phyloP scores from a whole-genome alignment of 2,797 vertebrate genomes.

The Aulostomus chinensis region DNA sequence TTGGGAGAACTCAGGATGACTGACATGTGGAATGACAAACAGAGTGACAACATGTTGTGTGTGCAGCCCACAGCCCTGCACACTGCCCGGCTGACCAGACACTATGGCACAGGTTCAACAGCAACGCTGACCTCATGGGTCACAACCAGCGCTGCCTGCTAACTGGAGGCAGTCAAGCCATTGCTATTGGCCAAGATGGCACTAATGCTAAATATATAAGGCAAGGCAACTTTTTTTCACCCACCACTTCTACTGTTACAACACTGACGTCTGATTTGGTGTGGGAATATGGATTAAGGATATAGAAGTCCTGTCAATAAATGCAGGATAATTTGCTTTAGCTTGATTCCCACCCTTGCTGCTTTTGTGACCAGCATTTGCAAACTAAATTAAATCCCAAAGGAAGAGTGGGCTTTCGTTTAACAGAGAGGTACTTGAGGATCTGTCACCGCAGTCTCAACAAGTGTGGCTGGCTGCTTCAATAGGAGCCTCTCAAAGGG shows the following conservation, averaged over 20 bases:
- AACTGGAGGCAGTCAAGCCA: conserved; percentile 48
- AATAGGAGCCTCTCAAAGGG: conserved; percentile 64
- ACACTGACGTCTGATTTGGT: conserved; percentile 34
- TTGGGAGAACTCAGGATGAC: conserved; percentile 47
- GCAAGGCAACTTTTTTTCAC: conserved; percentile 34
- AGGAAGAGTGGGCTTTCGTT: conserved; percentile 62
- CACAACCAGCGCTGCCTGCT: conserved; percentile 54
- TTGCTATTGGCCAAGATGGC: conserved; percentile 22
- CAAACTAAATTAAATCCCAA: conserved; percentile 71
- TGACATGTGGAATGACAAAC: conserved; percentile 75
- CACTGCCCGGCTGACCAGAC: conserved; percentile 64
- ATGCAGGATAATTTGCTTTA: conserved; percentile 69
- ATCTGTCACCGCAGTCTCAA: conserved; percentile 64
- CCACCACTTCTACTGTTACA: conserved; percentile 25
- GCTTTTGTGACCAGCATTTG: conserved; percentile 72
- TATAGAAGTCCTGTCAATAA: conserved; percentile 66
- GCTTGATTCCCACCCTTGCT: conserved; percentile 72
- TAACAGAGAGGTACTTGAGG: conserved; percentile 73
- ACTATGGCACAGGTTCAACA: conserved; percentile 69
- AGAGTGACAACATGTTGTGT: conserved; percentile 61
- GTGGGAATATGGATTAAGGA: conserved; percentile 63
- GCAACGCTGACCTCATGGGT: conserved; percentile 75
- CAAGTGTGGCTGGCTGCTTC: conserved; percentile 67
- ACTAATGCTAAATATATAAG: conserved; percentile 31
- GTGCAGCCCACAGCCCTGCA: conserved; percentile 41